Base-by-base conservation (phyloP, 2,797 vertebrate genomes). In the Ceryle rudis region DNA sequence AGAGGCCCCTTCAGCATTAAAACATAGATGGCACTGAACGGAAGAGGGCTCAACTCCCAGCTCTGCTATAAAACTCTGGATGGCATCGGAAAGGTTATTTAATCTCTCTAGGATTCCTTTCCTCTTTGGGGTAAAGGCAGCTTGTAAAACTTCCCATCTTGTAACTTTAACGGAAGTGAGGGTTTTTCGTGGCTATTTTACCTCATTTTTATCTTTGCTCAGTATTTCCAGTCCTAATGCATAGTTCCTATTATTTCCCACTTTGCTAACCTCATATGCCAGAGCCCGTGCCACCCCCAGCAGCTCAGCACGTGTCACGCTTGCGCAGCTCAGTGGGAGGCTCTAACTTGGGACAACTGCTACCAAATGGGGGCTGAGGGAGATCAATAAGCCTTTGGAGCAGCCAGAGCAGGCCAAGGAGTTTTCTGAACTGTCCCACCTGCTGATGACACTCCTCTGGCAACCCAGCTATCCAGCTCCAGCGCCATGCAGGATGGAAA, bases 51-150 rank as follows among this genome's bases (percentile, higher is more conserved):
- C 35, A 66, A 72, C 72, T 95, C 66, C 51, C 82, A 90, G 77
- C 73, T 81, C 77, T 67, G 77, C 90, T 74, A 49, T 83, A 89
- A 96, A 93, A 28, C 33, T 81, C 80, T 35, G 39, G 66, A 81
- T 81, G 80, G 75, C 88, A 90, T 86, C 3, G 18, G 46, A 69
- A 62, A 86, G 89, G 73, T 86, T 89, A 79, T 84, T 94, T 55
- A 78, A 86, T 86, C 93, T 85, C 77, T 55, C 70, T 17, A 69
- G 47, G 72, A 33, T 46, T 46, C 77, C 91, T 81, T 74, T 49
- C 90, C 65, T 72, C 62, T 37, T 2, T 72, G 66, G 70, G 25
- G 55, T 58, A 86, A 90, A 82, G 17, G 80, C 58, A 69, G 80
- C 75, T 78, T 86, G 80, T 83, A 83, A 94, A 94, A 94, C 28